These are phyloP conservation scores for Sarcophilus harrisii DNA, from an alignment of 2,797 vertebrate genomes.

Conservation along the genomic window DNA sequence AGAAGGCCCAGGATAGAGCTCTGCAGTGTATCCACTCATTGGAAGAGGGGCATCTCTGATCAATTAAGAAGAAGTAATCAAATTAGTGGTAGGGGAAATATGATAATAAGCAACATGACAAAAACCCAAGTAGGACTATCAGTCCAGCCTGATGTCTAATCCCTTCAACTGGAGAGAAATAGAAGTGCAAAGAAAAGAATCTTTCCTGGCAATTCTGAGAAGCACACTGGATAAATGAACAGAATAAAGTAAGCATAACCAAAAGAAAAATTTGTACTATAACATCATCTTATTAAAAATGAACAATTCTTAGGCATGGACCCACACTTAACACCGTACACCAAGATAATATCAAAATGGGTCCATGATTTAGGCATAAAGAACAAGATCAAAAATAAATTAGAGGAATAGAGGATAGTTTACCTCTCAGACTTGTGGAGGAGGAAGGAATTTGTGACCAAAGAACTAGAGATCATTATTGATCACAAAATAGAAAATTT, in stretches of 20 bases:
- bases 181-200: neutral
- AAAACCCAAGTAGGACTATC: neutral
- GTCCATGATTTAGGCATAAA: too few relatives aligned
- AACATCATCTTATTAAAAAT: neutral
- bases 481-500: too few relatives aligned
- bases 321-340: too few relatives aligned
- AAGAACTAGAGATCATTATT: too few relatives aligned
- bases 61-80: neutral
- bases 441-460: too few relatives aligned
- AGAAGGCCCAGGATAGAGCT: neutral
- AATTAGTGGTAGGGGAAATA: neutral
- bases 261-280: neutral
- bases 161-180: neutral
- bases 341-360: too few relatives aligned
- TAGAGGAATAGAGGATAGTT: too few relatives aligned
- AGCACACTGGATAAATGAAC: neutral
- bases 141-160: neutral
- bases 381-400: too few relatives aligned
- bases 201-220: neutral
- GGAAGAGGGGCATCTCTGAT: neutral
- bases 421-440: too few relatives aligned
- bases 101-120: neutral
- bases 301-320: neutral
- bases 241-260: neutral
- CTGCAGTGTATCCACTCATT: neutral